A percentile compares a stretch with the other conserved stretches of the same genome.
Conservation (phyloP, 2,113 vertebrate genomes). For the Struthidea cinerea region DNA sequence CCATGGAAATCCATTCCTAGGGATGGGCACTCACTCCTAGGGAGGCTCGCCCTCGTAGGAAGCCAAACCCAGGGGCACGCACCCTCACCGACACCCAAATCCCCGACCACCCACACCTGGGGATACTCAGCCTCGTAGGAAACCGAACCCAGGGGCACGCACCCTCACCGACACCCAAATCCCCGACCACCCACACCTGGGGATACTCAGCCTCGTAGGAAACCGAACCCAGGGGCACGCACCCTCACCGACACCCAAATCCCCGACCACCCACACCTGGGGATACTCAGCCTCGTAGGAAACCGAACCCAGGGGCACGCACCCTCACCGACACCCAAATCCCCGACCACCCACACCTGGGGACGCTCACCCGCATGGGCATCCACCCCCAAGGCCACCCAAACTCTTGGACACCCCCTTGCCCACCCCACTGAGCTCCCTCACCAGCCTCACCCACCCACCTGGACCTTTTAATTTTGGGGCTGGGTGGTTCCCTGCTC, state of each 20-base stretch:
- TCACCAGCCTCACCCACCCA: background rate
- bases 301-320: background rate
- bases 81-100: too few species aligned
- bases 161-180: too few species aligned
- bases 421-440: background rate
- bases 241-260: background rate
- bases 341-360: background rate
- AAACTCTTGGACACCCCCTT: background rate
- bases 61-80: too few species aligned
- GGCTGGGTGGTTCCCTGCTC: background rate
- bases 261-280: rapidly evolving
- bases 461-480: background rate
- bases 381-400: background rate
- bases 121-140: too few species aligned
- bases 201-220: too few species aligned
- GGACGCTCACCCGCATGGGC: rapidly evolving
- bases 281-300: too few species aligned
- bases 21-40: background rate
- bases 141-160: too few species aligned
- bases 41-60: too few species aligned
- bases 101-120: too few species aligned
- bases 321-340: background rate
- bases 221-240: background rate
- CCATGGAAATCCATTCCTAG: background rate
- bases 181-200: too few species aligned